Percentiles rank a stretch among this genome's conserved stretches.
Conservation (phyloP, 2,888 invertebrate genomes). For the Agonopterix alstromeriana region DNA sequence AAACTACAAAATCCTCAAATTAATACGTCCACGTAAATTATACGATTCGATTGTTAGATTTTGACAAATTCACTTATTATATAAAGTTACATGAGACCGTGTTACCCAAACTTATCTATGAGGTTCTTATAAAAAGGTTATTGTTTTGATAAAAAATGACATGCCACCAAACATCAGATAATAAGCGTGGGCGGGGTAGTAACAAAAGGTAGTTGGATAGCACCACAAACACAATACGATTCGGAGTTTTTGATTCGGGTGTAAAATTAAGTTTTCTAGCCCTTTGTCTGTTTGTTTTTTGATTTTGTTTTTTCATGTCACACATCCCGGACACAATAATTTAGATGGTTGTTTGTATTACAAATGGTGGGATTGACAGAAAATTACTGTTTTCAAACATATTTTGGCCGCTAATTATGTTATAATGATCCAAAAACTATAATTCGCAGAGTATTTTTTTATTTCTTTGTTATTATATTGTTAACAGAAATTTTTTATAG, state of each 20-base stretch:
- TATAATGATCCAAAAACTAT: slow-evolving; percentile 11
- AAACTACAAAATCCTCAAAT: slow-evolving; percentile 18
- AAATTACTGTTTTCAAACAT: slow-evolving; percentile 35
- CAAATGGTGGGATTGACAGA: slow-evolving; percentile 33
- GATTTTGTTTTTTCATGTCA: slow-evolving; percentile 37
- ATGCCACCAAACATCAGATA: slow-evolving; percentile 70
- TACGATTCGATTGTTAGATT: slow-evolving; percentile 40
- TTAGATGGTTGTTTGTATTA: slow-evolving; percentile 49
- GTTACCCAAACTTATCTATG: slow-evolving; percentile 32
- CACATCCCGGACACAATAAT: slow-evolving; percentile 35
- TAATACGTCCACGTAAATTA: slow-evolving; percentile 52
- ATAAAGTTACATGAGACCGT: slow-evolving; percentile 40
- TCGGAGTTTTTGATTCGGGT: slow-evolving; percentile 62
- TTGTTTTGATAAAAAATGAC: slow-evolving; percentile 77
- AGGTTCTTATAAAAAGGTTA: slow-evolving; percentile 47
- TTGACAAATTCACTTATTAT: slow-evolving; percentile 52
- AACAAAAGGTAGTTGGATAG: slow-evolving; percentile 72
- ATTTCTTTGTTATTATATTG: too few species aligned
- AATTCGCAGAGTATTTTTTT: slow-evolving; percentile 19
- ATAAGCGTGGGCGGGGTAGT: slow-evolving; percentile 64
- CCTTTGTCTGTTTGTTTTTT: slow-evolving; percentile 43
- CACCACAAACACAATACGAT: slow-evolving; percentile 62
- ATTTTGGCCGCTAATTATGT: slow-evolving; percentile 19
- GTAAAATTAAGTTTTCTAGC: slow-evolving; percentile 71
- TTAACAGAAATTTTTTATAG: too few species aligned